These are phyloP conservation scores for Entomobrya proxima DNA, from an alignment of 2,888 invertebrate species.

Conservation along the genomic window DNA sequence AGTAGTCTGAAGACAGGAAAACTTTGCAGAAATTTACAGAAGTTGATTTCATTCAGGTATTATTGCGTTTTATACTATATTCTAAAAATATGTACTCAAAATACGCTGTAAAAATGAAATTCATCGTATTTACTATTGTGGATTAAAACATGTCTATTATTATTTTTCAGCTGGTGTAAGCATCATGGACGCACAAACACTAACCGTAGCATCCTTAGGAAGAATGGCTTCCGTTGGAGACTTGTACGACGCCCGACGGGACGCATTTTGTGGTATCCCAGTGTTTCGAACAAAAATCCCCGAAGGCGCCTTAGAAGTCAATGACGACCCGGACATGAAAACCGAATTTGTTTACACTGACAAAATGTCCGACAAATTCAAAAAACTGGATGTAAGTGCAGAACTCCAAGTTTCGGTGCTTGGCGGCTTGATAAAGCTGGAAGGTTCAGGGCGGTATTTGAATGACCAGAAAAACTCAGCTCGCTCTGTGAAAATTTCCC, in stretches of 20 bases:
- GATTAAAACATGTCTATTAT: no score
- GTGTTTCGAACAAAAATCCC: slow-evolving; percentile 40
- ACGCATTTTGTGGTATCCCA: slow-evolving; percentile 44
- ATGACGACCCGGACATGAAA: no score
- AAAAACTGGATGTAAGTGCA: slow-evolving; percentile 35
- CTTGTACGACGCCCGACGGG: slow-evolving; percentile 48
- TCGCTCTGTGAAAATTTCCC: slow-evolving; percentile 42
- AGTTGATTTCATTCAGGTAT: no score
- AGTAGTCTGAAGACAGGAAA: no score
- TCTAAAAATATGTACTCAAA: no score
- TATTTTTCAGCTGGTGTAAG: no score
- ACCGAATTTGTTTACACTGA: slow-evolving; percentile 31
- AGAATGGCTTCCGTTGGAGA: slow-evolving; percentile 37
- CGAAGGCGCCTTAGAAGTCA: neutral
- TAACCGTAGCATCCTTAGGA: no score
- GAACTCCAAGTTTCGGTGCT: slow-evolving; percentile 50
- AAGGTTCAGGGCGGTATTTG: slow-evolving; percentile 41
- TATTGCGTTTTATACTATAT: no score
- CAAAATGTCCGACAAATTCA: slow-evolving; percentile 47
- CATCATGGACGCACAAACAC: no score
- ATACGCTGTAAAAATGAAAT: no score
- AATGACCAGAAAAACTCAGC: slow-evolving; percentile 49
- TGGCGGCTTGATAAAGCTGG: neutral
- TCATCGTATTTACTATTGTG: no score
- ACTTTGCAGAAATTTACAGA: no score